These are phyloP conservation scores for Macrotus californicus DNA, from an alignment of 2,113 vertebrate genomes.

Conservation along the genomic window DNA sequence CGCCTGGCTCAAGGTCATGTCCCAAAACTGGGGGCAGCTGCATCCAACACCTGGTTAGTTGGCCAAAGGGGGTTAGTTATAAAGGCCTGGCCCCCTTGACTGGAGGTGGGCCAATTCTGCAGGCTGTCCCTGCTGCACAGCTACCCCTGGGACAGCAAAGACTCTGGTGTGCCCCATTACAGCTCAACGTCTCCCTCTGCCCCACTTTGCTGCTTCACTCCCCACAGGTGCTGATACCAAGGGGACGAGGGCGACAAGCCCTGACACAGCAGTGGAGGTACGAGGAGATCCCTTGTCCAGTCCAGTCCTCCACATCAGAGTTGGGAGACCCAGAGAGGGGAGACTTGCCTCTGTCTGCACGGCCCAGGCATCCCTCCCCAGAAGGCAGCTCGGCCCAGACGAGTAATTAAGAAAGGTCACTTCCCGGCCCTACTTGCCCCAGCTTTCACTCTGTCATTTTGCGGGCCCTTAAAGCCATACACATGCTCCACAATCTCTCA, in stretches of 20 bases:
- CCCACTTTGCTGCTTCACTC: fast-evolving
- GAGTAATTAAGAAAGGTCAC: not conserved
- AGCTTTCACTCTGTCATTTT: not conserved
- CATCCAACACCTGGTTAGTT: not conserved
- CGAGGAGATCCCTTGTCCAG: not conserved
- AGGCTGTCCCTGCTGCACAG: not conserved
- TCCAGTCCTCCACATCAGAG: not conserved
- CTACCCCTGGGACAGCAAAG: not conserved
- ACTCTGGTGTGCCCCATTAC: not conserved
- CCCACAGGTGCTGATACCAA: not conserved
- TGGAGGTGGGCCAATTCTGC: not conserved
- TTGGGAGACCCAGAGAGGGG: not conserved
- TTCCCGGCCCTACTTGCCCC: not conserved
- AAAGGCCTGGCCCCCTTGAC: not conserved
- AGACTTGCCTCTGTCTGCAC: not conserved
- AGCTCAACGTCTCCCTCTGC: not conserved
- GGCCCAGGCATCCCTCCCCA: not conserved
- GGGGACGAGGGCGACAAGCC: not conserved
- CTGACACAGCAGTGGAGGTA: not conserved
- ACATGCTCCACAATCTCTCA: not conserved
- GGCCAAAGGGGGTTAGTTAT: not conserved
- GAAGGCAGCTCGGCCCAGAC: not conserved
- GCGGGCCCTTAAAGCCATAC: not conserved
- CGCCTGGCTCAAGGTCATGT: not conserved
- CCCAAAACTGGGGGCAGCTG: not conserved